A percentile compares a stretch with the other conserved stretches of the same genome.
These are phyloP conservation scores for Thysanoteuthis rhombus DNA, from an alignment of 2,888 invertebrate genomes.

Conservation along the genomic window DNA sequence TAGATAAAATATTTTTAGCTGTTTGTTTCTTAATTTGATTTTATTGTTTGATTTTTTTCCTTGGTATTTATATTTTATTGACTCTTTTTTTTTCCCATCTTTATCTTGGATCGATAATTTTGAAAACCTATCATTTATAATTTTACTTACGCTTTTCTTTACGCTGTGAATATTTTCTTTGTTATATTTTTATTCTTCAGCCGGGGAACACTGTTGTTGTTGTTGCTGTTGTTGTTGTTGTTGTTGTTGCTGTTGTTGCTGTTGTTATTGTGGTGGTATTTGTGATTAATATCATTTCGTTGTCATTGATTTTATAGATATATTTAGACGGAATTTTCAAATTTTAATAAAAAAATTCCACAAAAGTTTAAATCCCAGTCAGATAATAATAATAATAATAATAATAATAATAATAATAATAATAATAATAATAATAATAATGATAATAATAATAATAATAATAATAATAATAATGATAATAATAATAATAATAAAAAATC, in stretches of 20 bases:
- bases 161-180: not conserved
- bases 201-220: not conserved
- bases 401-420: too few relatives aligned
- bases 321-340: not conserved
- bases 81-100: not conserved
- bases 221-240: not conserved
- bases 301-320: not conserved
- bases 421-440: too few relatives aligned
- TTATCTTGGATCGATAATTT: not conserved
- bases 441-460: too few relatives aligned
- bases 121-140: constrained; percentile 12
- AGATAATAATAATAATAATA: too few relatives aligned
- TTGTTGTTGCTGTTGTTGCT: too few relatives aligned
- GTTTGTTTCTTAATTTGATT: not conserved
- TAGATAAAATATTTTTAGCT: constrained; percentile 12
- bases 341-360: not conserved
- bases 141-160: not conserved
- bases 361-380: not conserved
- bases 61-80: not conserved
- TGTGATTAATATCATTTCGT: not conserved
- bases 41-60: not conserved
- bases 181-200: not conserved
- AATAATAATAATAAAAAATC: too few relatives aligned
- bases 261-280: not conserved
- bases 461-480: too few relatives aligned